Evolutionary conservation across 2,113 vertebrate species (phyloP).

Genomic region (Albula goreensis): DNA sequence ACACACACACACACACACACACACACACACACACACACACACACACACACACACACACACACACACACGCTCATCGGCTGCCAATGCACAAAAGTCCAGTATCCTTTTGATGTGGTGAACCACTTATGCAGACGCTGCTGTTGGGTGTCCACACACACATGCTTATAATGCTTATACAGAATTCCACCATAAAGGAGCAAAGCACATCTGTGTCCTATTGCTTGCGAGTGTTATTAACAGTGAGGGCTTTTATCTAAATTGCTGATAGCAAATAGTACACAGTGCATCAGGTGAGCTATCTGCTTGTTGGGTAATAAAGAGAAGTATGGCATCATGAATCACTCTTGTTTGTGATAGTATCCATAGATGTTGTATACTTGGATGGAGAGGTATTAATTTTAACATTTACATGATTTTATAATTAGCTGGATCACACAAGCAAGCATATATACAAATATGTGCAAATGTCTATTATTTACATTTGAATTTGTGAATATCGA

Average conservation of each 20-base stretch:
- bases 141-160: no score
- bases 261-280: background rate
- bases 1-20: background rate
- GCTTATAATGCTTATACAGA: no score
- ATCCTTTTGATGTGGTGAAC: no score
- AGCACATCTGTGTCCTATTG: background rate
- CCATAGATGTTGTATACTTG: background rate
- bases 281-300: background rate
- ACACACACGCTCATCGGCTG: background rate
- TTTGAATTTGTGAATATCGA: no score
- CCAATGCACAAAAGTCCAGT: no score
- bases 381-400: background rate
- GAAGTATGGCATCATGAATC: background rate
- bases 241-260: slow-evolving; percentile 13
- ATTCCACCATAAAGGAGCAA: background rate
- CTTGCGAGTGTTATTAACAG: background rate
- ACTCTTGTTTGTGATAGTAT: background rate
- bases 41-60: background rate
- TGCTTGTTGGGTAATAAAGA: background rate
- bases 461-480: no score
- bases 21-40: background rate
- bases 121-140: no score
- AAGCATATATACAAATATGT: no score
- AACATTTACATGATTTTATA: background rate
- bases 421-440: background rate